Percentiles rank a stretch among this genome's conserved stretches.
Evolutionary conservation across 2,888 invertebrate genomes (phyloP).

Genomic region (Formica aserva): DNA sequence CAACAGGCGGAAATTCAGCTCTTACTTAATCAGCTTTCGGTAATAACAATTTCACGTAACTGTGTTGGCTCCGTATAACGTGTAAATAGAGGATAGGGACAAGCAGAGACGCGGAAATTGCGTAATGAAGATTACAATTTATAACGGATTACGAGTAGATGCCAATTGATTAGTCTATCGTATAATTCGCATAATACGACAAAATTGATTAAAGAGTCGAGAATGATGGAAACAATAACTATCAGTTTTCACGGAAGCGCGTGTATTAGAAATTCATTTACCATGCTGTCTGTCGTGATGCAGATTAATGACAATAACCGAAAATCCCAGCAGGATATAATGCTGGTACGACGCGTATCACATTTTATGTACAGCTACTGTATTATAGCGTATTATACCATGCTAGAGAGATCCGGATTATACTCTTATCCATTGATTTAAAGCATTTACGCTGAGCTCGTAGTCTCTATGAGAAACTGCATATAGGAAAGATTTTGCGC

Average conservation of each 20-base stretch:
- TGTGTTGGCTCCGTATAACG: background rate
- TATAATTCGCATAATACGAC: background rate
- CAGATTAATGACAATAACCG: slow-evolving; percentile 60
- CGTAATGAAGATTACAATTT: background rate
- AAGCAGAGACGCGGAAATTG: background rate
- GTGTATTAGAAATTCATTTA: slow-evolving; percentile 36
- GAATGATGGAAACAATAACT: background rate
- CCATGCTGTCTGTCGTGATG: slow-evolving; percentile 49
- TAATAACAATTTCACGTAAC: background rate
- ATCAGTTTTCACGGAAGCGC: background rate
- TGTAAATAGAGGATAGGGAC: background rate
- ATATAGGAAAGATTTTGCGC: slow-evolving; percentile 69
- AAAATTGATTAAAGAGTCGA: slow-evolving; percentile 20
- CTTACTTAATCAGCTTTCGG: slow-evolving; percentile 3
- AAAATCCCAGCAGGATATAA: slow-evolving; percentile 60
- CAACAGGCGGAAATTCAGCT: background rate
- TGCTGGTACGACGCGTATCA: slow-evolving; percentile 44
- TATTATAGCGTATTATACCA: slow-evolving; percentile 54
- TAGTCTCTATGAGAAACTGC: slow-evolving; percentile 68
- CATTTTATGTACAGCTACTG: slow-evolving; percentile 51
- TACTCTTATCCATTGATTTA: slow-evolving; percentile 73
- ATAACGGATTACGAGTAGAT: background rate
- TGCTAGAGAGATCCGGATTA: slow-evolving; percentile 66
- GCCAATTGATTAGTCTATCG: background rate
- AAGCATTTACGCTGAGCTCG: slow-evolving; percentile 53